A percentile compares a stretch with the other conserved stretches of the same genome.
Conservation (phyloP, 2,113 vertebrate genomes). For the Trichechus manatus region DNA sequence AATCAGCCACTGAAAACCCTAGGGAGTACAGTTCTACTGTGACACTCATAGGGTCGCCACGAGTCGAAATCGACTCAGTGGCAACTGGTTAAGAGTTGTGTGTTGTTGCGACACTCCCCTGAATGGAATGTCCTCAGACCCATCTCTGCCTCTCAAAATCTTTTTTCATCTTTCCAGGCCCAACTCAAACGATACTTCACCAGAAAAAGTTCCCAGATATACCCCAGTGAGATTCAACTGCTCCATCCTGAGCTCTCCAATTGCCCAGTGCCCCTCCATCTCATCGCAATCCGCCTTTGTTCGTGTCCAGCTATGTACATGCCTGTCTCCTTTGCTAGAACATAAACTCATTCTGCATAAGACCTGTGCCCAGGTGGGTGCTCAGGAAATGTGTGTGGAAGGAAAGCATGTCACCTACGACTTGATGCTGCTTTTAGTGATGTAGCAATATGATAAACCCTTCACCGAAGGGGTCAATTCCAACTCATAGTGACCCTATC, state of each 20-base stretch:
- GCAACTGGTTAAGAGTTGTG: background rate
- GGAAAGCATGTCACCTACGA: background rate
- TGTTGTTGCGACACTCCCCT: background rate
- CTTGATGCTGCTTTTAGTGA: background rate
- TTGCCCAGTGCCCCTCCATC: accelerated
- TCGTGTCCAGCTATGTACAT: background rate
- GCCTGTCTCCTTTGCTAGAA: background rate
- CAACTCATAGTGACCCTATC: background rate
- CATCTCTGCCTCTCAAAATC: background rate
- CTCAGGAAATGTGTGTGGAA: background rate
- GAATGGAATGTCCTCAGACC: background rate
- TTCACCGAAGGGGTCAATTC: background rate
- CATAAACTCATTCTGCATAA: background rate
- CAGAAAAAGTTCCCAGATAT: background rate
- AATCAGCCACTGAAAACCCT: background rate
- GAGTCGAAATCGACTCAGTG: too few species aligned
- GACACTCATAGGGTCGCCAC: too few species aligned
- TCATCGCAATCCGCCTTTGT: background rate
- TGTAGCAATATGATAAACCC: too few species aligned
- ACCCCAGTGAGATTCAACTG: background rate
- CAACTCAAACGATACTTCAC: background rate
- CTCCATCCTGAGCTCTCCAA: background rate
- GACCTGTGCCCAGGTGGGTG: background rate
- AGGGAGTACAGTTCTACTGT: too few species aligned
- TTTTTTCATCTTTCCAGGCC: background rate